phyloP scores from a whole-genome alignment of 2,797 vertebrate genomes.

The Xiphorhynchus erythropygius region DNA sequence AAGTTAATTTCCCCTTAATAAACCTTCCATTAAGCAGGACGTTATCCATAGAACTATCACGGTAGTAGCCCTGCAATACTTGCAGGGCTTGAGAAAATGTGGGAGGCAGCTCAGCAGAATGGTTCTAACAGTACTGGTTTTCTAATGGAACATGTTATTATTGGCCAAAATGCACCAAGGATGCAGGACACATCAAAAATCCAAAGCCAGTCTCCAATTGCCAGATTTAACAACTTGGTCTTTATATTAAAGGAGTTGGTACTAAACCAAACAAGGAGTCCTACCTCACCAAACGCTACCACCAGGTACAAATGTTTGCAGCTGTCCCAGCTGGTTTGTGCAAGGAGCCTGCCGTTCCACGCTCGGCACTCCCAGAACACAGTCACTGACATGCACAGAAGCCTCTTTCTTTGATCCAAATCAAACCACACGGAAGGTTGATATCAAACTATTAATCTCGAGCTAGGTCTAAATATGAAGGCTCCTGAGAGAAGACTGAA shows the following conservation, averaged over 20 bases:
- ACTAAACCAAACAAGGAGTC: neutral
- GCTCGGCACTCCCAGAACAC: fast-evolving
- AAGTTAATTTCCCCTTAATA: neutral
- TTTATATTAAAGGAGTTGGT: neutral
- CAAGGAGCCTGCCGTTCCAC: fast-evolving
- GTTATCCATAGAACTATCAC: neutral
- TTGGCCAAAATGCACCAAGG: neutral
- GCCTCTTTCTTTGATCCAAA: neutral
- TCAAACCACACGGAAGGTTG: neutral
- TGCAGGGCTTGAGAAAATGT: neutral
- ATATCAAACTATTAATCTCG: fast-evolving
- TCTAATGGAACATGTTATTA: neutral
- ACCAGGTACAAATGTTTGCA: neutral
- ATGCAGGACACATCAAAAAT: neutral
- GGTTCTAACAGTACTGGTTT: neutral
- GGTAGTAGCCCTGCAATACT: neutral
- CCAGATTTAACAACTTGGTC: neutral
- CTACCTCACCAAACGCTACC: neutral
- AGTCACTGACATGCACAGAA: neutral
- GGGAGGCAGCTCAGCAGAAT: neutral
- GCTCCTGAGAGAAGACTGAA: neutral
- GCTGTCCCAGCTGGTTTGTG: neutral
- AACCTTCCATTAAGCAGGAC: neutral
- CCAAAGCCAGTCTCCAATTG: neutral
- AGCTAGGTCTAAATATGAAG: neutral